These are phyloP conservation scores for Perca schrenkii DNA, from an alignment of 2,113 vertebrate genomes.

Conservation along the genomic window DNA sequence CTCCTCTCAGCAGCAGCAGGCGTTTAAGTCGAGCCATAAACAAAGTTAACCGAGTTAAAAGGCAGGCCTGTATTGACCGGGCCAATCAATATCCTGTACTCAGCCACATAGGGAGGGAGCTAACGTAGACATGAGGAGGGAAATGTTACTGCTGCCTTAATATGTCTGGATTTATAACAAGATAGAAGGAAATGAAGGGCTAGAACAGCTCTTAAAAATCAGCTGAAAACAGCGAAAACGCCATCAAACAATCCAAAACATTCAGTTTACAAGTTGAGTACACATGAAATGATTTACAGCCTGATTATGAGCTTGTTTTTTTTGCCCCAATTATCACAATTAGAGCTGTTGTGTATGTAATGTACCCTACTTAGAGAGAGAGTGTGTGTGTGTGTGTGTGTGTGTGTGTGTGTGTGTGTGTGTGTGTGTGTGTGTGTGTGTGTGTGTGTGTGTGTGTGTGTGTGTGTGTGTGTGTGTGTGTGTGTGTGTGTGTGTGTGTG, in stretches of 20 bases:
- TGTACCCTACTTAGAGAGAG: background rate
- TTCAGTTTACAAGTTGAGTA: background rate
- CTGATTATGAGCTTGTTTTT: background rate
- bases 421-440: too few relatives aligned
- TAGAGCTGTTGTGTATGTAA: background rate
- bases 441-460: too few relatives aligned
- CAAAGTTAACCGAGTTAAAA: constrained; percentile 45
- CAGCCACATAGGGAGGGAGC: background rate
- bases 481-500: too few relatives aligned
- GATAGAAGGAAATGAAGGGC: background rate
- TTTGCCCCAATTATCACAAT: background rate
- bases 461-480: too few relatives aligned
- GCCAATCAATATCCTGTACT: constrained; percentile 50
- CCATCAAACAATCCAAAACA: too few relatives aligned
- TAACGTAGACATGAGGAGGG: background rate
- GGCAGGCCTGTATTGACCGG: constrained; percentile 31
- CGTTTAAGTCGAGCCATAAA: constrained; percentile 39
- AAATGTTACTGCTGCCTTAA: background rate
- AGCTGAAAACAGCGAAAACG: too few relatives aligned
- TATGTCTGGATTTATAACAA: background rate
- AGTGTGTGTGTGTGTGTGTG: too few relatives aligned
- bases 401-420: too few relatives aligned
- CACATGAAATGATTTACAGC: background rate
- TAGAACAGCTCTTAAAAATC: background rate
- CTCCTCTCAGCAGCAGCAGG: constrained; percentile 7